Conservation (phyloP, 2,113 vertebrate genomes). For the Microcebus ravelobensis region DNA sequence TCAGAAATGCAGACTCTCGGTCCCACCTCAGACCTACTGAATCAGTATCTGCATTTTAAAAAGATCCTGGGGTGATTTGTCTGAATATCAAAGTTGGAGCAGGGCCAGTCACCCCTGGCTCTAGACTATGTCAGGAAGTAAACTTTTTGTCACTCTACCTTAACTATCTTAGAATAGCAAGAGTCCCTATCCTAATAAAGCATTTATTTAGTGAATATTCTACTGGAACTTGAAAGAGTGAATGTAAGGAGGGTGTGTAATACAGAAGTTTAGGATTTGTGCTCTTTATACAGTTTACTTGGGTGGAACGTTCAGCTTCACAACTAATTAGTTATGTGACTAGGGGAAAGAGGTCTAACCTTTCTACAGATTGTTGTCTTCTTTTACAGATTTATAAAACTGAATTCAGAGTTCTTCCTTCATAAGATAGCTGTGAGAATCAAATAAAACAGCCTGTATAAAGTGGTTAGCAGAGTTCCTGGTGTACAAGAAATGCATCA, state of each 20-base stretch:
- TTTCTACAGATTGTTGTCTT: not conserved
- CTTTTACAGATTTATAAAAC: not conserved
- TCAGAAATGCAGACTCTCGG: not conserved
- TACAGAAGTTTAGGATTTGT: not conserved
- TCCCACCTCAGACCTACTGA: not conserved
- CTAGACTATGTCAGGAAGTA: not conserved
- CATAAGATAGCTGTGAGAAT: not conserved
- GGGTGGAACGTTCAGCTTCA: not conserved
- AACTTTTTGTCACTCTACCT: not conserved
- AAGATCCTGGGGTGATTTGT: not conserved
- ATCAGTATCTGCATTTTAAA: not conserved
- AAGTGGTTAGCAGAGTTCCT: constrained; percentile 8
- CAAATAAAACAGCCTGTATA: not conserved
- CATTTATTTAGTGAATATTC: not conserved
- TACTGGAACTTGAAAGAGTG: not conserved
- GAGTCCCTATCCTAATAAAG: not conserved
- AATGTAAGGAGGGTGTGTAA: not conserved
- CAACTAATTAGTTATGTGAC: not conserved
- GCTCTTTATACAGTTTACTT: not conserved
- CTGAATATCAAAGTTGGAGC: not conserved
- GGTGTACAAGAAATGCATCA: not conserved
- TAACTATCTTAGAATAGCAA: not conserved
- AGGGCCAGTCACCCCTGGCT: not conserved
- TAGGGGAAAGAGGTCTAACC: not conserved
- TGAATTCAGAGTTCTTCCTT: constrained; percentile 24